Conservation (phyloP, 2,888 invertebrate genomes). For the Dynastes hyllus region DNA sequence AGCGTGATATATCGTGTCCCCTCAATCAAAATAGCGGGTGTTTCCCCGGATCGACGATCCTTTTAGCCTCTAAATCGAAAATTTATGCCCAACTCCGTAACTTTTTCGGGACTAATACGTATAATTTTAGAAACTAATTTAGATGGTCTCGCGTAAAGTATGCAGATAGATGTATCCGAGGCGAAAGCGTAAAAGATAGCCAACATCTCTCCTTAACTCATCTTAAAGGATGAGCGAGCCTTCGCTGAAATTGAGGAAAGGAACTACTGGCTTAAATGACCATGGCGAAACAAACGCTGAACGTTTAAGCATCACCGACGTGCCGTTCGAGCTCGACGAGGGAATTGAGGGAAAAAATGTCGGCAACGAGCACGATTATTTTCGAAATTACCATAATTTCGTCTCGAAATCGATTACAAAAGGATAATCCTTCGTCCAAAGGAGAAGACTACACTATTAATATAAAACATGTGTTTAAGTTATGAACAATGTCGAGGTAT, state of each 20-base stretch:
- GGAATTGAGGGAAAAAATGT: conserved; percentile 33
- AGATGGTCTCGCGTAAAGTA: conserved; percentile 11
- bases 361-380: conserved; percentile 66
- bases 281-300: background rate
- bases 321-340: background rate
- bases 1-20: conserved; percentile 13
- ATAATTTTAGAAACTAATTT: conserved; percentile 37
- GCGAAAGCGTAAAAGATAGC: background rate
- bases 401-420: conserved; percentile 68
- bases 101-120: conserved; percentile 32
- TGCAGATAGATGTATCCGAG: background rate
- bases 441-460: conserved; percentile 65
- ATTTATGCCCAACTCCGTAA: background rate
- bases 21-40: background rate
- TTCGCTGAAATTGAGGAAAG: background rate
- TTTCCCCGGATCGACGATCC: background rate
- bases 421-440: conserved; percentile 64
- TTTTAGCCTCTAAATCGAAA: background rate
- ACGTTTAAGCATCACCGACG: too few species aligned
- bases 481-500: conserved; percentile 63
- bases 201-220: too few species aligned
- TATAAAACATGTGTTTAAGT: conserved; percentile 66
- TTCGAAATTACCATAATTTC: conserved; percentile 70
- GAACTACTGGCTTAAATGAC: conserved; percentile 19
- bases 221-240: background rate